Conservation (phyloP, 1,140 invertebrate species). For the Streblospio benedicti region DNA sequence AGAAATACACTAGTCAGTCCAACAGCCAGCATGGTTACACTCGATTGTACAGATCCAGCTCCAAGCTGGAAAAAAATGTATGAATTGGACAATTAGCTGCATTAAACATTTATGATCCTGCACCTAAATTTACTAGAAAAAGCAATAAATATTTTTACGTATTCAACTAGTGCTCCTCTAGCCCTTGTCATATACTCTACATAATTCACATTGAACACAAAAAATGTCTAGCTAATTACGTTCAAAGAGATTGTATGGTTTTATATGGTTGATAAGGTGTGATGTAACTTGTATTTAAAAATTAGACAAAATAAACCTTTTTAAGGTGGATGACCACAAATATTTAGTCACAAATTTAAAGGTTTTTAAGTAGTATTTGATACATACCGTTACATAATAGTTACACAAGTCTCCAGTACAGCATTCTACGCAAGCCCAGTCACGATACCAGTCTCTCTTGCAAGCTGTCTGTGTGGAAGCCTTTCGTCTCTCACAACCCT, state of each 20-base stretch:
- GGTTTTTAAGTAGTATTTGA: too few species aligned
- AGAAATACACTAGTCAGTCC: background rate
- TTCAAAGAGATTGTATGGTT: background rate
- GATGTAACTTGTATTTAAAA: too few species aligned
- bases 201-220: too few species aligned
- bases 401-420: conserved; percentile 94
- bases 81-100: background rate
- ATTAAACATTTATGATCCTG: background rate
- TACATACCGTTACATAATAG: conserved; percentile 89
- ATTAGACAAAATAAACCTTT: too few species aligned
- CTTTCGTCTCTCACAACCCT: conserved; percentile 61
- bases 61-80: background rate
- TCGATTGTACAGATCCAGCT: background rate
- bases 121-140: too few species aligned
- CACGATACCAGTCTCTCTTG: conserved; percentile 92
- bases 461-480: conserved; percentile 51
- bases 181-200: too few species aligned
- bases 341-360: too few species aligned
- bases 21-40: background rate
- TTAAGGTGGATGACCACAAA: too few species aligned
- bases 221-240: background rate
- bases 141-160: too few species aligned
- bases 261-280: background rate
- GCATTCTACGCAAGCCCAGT: conserved; percentile 95
- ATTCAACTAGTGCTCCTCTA: too few species aligned